phyloP scores from a whole-genome alignment of 2,797 vertebrate species.

The Melanotaenia parkinsoni region DNA sequence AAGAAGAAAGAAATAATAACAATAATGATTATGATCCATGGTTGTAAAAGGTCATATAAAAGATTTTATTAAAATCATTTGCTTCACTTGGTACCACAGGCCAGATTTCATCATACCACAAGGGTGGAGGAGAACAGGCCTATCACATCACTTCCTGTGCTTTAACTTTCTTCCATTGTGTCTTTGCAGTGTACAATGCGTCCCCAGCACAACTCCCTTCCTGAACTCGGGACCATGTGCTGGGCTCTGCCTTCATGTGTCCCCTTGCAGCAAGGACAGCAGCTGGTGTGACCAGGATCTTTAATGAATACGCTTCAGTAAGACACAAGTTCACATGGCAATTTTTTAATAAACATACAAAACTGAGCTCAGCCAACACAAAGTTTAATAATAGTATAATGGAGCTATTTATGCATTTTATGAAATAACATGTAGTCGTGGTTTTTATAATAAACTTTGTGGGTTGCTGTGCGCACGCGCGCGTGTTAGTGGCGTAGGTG shows the following conservation, averaged over 20 bases:
- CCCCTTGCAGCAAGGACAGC: neutral
- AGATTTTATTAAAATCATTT: neutral
- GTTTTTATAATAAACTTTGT: neutral
- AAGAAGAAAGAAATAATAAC: neutral
- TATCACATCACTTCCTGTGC: slow-evolving; percentile 63
- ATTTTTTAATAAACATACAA: neutral
- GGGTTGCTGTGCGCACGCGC: slow-evolving; percentile 1
- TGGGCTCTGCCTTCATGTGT: slow-evolving; percentile 22
- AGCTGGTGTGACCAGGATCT: slow-evolving; percentile 9
- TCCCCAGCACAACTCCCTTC: slow-evolving; percentile 70
- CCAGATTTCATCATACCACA: slow-evolving; percentile 22
- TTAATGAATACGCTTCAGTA: slow-evolving; percentile 40
- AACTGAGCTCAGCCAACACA: neutral
- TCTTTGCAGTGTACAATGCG: slow-evolving; percentile 53
- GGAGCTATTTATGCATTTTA: neutral
- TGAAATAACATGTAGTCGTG: neutral
- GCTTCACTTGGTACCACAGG: neutral
- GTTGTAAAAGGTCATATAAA: neutral
- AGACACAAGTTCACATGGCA: slow-evolving; percentile 39
- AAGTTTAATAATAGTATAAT: neutral
- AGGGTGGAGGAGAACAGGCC: slow-evolving; percentile 32
- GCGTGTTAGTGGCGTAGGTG: neutral
- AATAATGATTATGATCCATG: neutral
- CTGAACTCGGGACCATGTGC: slow-evolving; percentile 43
- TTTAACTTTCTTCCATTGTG: slow-evolving; percentile 64